Base-by-base conservation (phyloP, 2,113 vertebrate genomes). In the Pterophyllum scalare region DNA sequence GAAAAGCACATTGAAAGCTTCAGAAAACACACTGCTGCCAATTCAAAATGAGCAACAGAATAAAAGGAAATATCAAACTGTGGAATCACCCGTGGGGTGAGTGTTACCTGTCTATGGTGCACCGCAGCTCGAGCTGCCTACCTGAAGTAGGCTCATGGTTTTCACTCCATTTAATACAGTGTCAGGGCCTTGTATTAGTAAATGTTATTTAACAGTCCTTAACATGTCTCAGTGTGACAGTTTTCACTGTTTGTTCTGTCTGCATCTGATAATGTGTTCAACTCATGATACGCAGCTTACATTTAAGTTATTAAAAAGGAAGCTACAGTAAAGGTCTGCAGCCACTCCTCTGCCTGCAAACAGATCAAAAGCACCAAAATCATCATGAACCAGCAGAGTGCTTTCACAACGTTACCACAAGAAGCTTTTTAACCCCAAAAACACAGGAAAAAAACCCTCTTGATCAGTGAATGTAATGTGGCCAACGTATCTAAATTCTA, bases 401-500 rank as follows among this genome's bases (percentile, higher is more conserved):
- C 58, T 84, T 67, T 86, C 85, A 17, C 59, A 60, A 6, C 22
- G 19, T 49, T 80, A 78, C 77, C 60, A 28, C 67, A 33, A 84
- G 74, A 90, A 17, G 33, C 60, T 86, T 77, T 70, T 70, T 6
- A 0, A 19, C 77, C 54, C 64, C 28, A 28, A 28, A 28, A 28
- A 28, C 3, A 28, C 28, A 28, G 28, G n/a, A n/a, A n/a, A n/a
- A n/a, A n/a, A n/a, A n/a, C n/a, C n/a, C n/a, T n/a, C 59, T 43
- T 40, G 22, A 78, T 85, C 31, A 8, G 6, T 67, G 77, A 89
- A 83, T 76, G 76, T 60, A 88, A 81, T 82, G 87, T 26, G 82
- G 72, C 72, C 77, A 40, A 75, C 76, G 64, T 72, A 77, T 93
- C 86, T 75, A 52, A 67, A 85, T 62, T 78, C 60, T 77, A 79